Base-by-base conservation (phyloP, 2,888 invertebrate genomes). In the Tiphia femorata region DNA sequence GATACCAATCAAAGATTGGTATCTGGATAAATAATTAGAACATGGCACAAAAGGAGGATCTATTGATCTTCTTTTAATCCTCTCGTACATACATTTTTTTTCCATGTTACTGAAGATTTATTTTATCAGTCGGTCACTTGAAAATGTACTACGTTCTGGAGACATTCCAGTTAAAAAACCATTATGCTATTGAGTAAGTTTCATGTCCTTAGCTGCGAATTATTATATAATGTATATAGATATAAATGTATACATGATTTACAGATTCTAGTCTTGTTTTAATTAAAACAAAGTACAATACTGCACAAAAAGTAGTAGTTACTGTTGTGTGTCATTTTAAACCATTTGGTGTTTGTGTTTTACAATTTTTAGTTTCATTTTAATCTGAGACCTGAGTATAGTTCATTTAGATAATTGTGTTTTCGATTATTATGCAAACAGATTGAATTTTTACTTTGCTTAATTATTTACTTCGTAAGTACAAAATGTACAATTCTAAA, bases 31-130 rank as follows among this genome's bases (percentile, higher is more conserved):
- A 12, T n/a, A 29, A 49, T 5, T 54, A n/a, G 48, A 42, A 60
- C 40, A 23, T 57, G 47, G 37, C 51, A 52, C 41, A 43, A 52
- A 50, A 17, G 53, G 46, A 51, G 56, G 49, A 58, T 53, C 44
- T 41, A 29, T 47, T n/a, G 52, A 55, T 58, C 10, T 44, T 40
- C 49, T 29, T 55, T 69, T 62, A 54, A 67, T 68, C 64, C 71
- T 67, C 64, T 64, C 70, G 64, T 55, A 64, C 57, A 50, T 58
- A 44, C 57, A 49, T 66, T 59, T 14, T 6, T 42, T 25, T 42
- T 25, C 10, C n/a, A 14, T 35, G 2, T 12, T 16, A 12, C 7
- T 35, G 2, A 12, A 16, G 16, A 35, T 16, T 3, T 35, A 10
- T 35, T 35, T 3, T 35, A n/a, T 35, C n/a, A 7, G 17, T 16